Conservation (phyloP, 2,797 vertebrate species). For the Syngnathus rostellatus region DNA sequence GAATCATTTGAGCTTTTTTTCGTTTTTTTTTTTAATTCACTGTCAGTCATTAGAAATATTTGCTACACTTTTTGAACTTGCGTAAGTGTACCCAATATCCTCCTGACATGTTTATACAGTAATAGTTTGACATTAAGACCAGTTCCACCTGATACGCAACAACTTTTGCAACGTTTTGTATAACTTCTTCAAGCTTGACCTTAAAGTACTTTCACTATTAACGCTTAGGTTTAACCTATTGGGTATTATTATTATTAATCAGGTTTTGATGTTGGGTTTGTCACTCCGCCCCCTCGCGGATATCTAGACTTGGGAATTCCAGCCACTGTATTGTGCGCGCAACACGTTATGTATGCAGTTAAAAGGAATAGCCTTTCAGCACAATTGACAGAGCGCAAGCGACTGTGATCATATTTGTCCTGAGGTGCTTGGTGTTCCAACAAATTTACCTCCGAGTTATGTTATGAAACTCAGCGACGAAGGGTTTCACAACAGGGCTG, state of each 20-base stretch:
- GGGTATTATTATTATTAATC: too few relatives aligned
- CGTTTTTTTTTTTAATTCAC: neutral
- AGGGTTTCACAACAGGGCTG: constrained; percentile 76
- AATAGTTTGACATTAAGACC: neutral
- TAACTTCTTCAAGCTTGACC: neutral
- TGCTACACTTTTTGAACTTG: neutral
- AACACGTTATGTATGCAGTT: neutral
- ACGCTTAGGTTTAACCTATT: neutral
- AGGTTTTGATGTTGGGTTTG: neutral
- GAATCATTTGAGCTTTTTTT: too few relatives aligned
- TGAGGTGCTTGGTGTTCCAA: neutral
- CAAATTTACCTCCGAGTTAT: constrained; percentile 23
- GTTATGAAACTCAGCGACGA: constrained; percentile 69
- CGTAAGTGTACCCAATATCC: neutral
- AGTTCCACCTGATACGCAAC: neutral
- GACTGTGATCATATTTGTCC: fast-evolving
- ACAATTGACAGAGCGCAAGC: neutral
- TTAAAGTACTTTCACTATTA: too few relatives aligned
- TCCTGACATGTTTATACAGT: neutral
- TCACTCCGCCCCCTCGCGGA: neutral
- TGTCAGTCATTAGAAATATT: neutral
- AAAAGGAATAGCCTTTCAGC: neutral
- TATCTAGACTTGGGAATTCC: constrained; percentile 29
- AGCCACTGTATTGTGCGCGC: neutral
- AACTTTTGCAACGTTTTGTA: neutral